Evolutionary conservation across 2,888 invertebrate genomes (phyloP), one percentile per base, ranked within the genome.

Genomic region (Agriopis leucophaearia): DNA sequence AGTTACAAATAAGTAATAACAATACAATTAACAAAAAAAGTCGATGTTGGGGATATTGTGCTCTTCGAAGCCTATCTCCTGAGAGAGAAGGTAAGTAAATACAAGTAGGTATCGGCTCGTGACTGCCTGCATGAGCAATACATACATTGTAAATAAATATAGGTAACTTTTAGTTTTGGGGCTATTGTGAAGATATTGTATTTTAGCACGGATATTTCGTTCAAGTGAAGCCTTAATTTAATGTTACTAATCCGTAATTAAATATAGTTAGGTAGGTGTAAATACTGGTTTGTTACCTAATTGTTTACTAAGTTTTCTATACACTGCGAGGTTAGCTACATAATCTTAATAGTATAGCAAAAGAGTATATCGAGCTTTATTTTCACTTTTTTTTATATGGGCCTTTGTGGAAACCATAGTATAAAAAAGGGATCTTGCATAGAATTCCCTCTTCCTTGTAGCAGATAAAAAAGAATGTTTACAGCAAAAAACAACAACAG

Each of bases 1-100:
- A 55, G 13, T 16, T 18, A 56, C 27, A 44, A 64, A 64, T 52
- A 61, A 36, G 38, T 47, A 54, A 62, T 50, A 62, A 45, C 15
- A 62, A 55, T 47, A 40, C 18, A 18, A 16, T 38, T 38, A 42
- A 55, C 55, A 55, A 48, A 55, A 47, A 15, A 27, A 52, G 18
- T 18, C 51, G n/a, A 18, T 59, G 27, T 18, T 50, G 3, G n/a
- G 18, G 38, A 40, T 16, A 36, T 36, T 47, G 35, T 47, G 47
- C 58, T 27, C 42, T 42, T 60, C 42, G 10, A 50, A 10, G 15
- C 7, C 12, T 35, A 42, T 35, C 35, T 60, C 59, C 13, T 40
- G 38, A 50, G 40, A 8, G 16, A 58, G 16, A 12, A n/a, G 18
- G 48, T 47, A 44, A 6, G 44, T 13, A 44, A 13, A 44, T 44